These are phyloP conservation scores for Uloborus plumipes DNA, from an alignment of 2,888 invertebrate species.

Conservation along the genomic window DNA sequence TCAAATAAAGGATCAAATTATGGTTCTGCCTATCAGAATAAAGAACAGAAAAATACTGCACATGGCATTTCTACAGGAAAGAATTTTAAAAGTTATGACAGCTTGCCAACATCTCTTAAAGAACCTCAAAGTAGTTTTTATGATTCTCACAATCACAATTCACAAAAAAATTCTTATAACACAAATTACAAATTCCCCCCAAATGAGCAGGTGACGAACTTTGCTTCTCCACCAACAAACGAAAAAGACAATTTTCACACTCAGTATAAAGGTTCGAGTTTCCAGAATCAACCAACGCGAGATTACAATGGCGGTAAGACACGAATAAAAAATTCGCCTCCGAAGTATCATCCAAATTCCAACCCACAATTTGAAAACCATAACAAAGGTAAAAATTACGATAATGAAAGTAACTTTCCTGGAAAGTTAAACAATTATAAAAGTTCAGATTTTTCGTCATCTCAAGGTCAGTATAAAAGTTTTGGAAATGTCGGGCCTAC, in stretches of 20 bases:
- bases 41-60: background rate
- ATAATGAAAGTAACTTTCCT: too few species aligned
- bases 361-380: too few species aligned
- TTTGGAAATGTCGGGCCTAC: background rate
- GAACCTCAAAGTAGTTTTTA: background rate
- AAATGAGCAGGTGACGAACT: background rate
- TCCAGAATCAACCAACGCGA: background rate
- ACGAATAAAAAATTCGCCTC: too few species aligned
- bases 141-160: background rate
- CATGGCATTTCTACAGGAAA: too few species aligned
- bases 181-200: background rate
- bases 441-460: background rate
- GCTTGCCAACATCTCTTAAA: too few species aligned
- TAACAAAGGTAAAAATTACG: too few species aligned
- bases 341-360: too few species aligned
- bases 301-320: too few species aligned
- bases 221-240: background rate
- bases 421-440: background rate
- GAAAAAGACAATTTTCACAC: background rate
- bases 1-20: background rate
- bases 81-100: too few species aligned
- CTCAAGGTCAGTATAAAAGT: background rate
- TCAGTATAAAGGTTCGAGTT: constrained; percentile 4
- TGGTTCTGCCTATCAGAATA: background rate
- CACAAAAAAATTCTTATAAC: too few species aligned